These are phyloP conservation scores for Schlechtendalia chinensis DNA, from an alignment of 1,140 invertebrate genomes.

Conservation along the genomic window DNA sequence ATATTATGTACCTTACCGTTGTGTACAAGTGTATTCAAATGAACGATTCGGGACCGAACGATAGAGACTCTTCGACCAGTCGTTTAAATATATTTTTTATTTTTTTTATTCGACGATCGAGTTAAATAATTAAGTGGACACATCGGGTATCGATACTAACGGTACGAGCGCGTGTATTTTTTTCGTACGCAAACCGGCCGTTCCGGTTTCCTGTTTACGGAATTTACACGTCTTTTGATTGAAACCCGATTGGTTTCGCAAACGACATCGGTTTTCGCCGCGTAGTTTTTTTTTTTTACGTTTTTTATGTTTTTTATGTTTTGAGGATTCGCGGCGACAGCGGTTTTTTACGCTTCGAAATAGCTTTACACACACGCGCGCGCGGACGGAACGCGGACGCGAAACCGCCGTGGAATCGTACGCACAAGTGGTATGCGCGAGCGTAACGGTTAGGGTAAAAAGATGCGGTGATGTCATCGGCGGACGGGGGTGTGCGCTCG, in stretches of 20 bases:
- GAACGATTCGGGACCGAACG: no score
- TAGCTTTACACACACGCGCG: conserved; percentile 24
- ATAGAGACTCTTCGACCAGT: neutral
- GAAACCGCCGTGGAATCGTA: conserved; percentile 20
- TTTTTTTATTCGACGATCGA: neutral
- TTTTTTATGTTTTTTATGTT: no score
- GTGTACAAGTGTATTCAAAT: no score
- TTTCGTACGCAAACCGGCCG: neutral
- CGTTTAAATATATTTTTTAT: neutral
- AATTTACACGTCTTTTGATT: no score
- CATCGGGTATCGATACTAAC: neutral
- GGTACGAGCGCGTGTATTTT: conserved; percentile 1
- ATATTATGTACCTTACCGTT: no score
- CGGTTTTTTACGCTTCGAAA: conserved; percentile 37
- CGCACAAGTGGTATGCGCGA: neutral
- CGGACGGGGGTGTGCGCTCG: conserved; percentile 24
- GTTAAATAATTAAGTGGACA: neutral
- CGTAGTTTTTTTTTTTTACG: conserved; percentile 42
- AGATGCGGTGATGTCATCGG: conserved; percentile 50
- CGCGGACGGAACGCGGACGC: no score
- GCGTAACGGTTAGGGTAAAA: conserved; percentile 38
- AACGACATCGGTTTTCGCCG: conserved; percentile 19
- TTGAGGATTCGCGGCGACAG: conserved; percentile 41
- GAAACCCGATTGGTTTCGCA: no score
- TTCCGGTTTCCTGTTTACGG: conserved; percentile 19